Percentiles rank a stretch among this genome's conserved stretches.
Evolutionary conservation across 2,888 invertebrate species (phyloP).

Genomic region (Micoletzkya japonica): DNA sequence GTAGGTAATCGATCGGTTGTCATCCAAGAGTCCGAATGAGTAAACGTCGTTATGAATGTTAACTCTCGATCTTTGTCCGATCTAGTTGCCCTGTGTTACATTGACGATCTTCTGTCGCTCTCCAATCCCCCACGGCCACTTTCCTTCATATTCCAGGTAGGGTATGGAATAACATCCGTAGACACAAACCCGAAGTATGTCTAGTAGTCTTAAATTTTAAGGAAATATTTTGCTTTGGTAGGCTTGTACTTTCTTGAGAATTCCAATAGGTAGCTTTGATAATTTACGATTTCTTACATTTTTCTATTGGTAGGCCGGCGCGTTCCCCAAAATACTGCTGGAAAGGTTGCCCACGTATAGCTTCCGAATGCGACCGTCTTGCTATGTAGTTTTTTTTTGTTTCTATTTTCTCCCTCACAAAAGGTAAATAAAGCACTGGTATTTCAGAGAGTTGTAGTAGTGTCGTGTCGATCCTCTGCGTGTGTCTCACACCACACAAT

Average conservation of each 20-base stretch:
- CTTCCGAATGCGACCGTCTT: no score
- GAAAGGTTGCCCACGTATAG: no score
- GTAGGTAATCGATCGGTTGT: neutral
- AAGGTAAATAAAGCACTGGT: neutral
- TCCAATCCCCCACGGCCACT: slow-evolving; percentile 22
- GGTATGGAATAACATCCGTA: neutral
- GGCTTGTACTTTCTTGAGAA: no score
- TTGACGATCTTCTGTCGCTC: slow-evolving; percentile 26
- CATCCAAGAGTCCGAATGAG: neutral
- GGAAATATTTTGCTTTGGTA: no score
- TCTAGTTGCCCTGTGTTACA: slow-evolving; percentile 27
- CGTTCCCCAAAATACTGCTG: no score
- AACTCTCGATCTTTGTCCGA: no score
- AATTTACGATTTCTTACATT: neutral
- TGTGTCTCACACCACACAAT: slow-evolving; percentile 17
- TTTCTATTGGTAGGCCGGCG: no score
- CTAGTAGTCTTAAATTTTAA: no score
- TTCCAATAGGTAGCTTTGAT: neutral
- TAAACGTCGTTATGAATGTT: no score
- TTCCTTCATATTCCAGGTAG: slow-evolving; percentile 23
- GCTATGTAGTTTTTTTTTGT: neutral
- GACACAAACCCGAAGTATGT: no score
- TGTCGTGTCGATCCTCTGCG: neutral
- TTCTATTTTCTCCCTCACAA: neutral
- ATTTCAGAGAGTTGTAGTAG: slow-evolving; percentile 22